These are phyloP conservation scores for Rhincodon typus DNA, from an alignment of 2,797 vertebrate genomes.

Conservation along the genomic window DNA sequence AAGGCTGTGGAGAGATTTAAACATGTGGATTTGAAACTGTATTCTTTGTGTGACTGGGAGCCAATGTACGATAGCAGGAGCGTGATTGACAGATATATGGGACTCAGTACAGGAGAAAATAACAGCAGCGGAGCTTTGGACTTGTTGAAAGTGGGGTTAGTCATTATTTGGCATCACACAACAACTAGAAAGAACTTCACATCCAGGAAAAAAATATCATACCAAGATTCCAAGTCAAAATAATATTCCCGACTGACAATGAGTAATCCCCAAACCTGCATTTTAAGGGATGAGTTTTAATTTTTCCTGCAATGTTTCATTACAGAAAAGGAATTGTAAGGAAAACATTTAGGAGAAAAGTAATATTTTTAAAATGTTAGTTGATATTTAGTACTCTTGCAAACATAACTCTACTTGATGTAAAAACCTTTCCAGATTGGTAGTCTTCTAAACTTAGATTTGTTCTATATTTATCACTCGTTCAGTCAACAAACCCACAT, in stretches of 20 bases:
- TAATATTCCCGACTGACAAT: background rate
- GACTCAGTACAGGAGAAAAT: background rate
- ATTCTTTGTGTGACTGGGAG: background rate
- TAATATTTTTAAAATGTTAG: background rate
- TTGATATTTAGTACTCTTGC: constrained; percentile 7
- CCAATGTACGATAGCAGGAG: background rate
- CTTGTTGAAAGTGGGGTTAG: too few relatives aligned
- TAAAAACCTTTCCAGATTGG: background rate
- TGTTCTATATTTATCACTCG: background rate
- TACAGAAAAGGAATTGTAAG: background rate
- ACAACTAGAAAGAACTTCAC: background rate
- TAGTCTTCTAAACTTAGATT: constrained; percentile 15
- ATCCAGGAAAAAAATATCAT: background rate
- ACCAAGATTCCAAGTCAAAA: background rate
- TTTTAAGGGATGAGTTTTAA: background rate
- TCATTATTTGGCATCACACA: background rate
- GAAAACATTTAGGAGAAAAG: background rate
- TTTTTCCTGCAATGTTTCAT: background rate
- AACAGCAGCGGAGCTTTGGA: background rate
- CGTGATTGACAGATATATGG: background rate
- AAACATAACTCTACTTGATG: background rate
- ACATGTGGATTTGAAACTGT: background rate
- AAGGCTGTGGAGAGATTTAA: background rate
- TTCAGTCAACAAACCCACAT: background rate
- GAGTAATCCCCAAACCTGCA: too few relatives aligned